Evolutionary conservation across 2,888 invertebrate genomes (phyloP).

Genomic region (Eudasyphora cyanicolor): DNA sequence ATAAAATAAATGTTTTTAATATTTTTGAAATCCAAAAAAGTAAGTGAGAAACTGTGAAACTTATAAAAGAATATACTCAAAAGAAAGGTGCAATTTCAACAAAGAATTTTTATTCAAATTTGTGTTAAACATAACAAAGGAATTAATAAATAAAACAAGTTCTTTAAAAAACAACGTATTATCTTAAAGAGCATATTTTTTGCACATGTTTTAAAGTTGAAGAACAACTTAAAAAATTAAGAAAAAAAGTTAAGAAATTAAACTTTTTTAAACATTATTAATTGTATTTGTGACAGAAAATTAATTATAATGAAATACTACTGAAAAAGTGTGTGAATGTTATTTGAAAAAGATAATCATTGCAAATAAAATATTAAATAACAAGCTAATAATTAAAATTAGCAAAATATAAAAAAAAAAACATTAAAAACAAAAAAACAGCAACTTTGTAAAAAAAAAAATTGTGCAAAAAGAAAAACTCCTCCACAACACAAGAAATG

Average conservation of each 20-base stretch:
- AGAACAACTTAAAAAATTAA: no score
- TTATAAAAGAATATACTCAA: background rate
- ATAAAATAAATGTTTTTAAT: slow-evolving; percentile 17
- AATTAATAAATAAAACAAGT: background rate
- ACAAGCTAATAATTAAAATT: slow-evolving; percentile 35
- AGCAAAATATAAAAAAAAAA: slow-evolving; percentile 45
- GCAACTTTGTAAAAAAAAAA: background rate
- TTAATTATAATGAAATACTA: no score
- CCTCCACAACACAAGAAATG: background rate
- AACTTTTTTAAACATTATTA: no score
- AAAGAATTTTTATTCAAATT: no score
- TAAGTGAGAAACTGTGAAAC: background rate
- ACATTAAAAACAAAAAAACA: background rate
- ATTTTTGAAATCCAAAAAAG: background rate
- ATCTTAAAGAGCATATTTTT: no score
- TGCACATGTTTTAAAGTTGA: no score
- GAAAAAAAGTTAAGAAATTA: no score
- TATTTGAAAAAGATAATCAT: slow-evolving; percentile 14
- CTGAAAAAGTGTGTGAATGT: no score
- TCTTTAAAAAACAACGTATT: no score
- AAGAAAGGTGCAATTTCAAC: slow-evolving; percentile 8
- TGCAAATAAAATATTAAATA: background rate
- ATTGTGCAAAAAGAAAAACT: background rate
- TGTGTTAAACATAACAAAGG: no score
- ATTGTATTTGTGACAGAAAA: no score